Base-by-base conservation (phyloP, 53 echinoderm and acorn worm species). In the Holothuria leucospilota region DNA sequence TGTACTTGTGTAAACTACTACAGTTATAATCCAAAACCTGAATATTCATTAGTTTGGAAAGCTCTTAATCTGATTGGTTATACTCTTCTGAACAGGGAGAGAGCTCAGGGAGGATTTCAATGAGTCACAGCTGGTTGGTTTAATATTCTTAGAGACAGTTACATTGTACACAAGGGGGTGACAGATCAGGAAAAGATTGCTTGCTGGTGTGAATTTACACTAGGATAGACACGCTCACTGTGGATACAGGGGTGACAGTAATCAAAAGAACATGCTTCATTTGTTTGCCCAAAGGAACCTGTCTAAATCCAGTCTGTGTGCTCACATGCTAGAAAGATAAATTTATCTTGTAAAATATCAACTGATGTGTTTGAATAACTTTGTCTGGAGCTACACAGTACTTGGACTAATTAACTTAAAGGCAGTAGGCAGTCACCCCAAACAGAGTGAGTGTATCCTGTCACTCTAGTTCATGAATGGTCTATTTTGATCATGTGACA, bases 121-220 rank as follows among this genome's bases (percentile, higher is more conserved):
- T 72, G 72, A 72, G 72, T 72, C 72, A 72, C 72, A 72, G 39
- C 72, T 46, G 72, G 72, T 72, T 72, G 72, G 72, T 72, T 72
- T 41, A 72, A 72, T 72, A 72, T 72, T 72, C 72, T 72, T 21
- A 16, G 46, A 46, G 72, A 46, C 21, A n/a, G 39, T 72, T 38
- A 72, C 72, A 72, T 39, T 72, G 21, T 72, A 72, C 72, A 39
- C 42, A 41, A 39, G 40, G 72, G 70, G 72, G 72, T 72, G 40
- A 20, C 18, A 23, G 40, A 41, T 41, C 39, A 13, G 41, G 46
- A 46, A 72, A 72, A 72, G 72, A 39, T 41, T 20, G n/a, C 15
- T 39, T 72, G 21, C 16, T 56, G 18, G 56, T 56, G 56, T 72
- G 72, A 46, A 41, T 72, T 41, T 11, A 72, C 46, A 21, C 46